Base-by-base conservation (phyloP, 1,140 invertebrate genomes). In the Spodoptera frugiperda region DNA sequence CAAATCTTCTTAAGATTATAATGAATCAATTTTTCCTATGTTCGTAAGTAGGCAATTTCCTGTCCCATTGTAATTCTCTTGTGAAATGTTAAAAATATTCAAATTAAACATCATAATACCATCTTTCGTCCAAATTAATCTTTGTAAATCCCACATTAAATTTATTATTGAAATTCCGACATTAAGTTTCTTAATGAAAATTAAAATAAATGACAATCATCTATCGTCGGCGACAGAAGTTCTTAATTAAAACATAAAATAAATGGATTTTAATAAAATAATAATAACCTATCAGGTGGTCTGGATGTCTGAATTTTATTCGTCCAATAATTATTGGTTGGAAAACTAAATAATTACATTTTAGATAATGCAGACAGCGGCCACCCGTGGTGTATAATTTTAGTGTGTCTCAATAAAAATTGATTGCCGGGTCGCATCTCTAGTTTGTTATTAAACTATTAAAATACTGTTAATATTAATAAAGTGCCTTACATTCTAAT, bases 381-480 rank as follows among this genome's bases (percentile, higher is more conserved):
- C 72, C 72, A 65, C 72, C 72, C 46, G 72, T 39, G 72, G 72
- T 53, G 72, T 46, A 65, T 63, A 51, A 48, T 75, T 75, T 65
- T 63, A 55, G 25, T 54, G 25, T 63, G 46, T 51, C 49, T 81
- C 87, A 84, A 93, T 90, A 92, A 91, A 92, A 93, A 90, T 90
- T 91, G 84, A 93, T 91, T 84, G 83, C 80, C 77, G 85, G 79
- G 88, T 90, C 89, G 87, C 81, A 75, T 79, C 78, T 82, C 44
- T 80, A 83, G 75, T 84, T 84, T 83, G 81, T 88, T 91, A 89
- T 87, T 89, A 88, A 88, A 85, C 82, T 87, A 91, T 93, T 88
- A 89, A 88, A 83, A 61, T 81, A 86, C 78, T 82, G 78, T 91
- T 90, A 87, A 87, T 87, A 85, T 88, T 88, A 89, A 91, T 89